These are phyloP conservation scores for Dynastes maya DNA, from an alignment of 2,888 invertebrate species.

Conservation along the genomic window DNA sequence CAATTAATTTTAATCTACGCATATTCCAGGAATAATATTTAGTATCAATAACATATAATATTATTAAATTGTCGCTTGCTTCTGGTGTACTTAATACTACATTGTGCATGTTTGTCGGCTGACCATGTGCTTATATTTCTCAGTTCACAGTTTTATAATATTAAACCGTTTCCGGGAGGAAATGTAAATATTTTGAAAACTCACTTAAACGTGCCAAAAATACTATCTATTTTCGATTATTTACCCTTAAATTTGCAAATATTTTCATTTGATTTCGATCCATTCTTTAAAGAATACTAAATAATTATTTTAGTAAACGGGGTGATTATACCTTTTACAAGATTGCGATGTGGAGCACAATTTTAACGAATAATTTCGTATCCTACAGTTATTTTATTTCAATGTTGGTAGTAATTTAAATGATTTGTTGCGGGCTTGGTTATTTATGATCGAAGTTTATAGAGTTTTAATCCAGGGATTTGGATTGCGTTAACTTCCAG, in stretches of 20 bases:
- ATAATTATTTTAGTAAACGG: no score
- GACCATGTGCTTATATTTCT: not conserved
- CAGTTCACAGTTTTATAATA: not conserved
- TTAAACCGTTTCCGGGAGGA: not conserved
- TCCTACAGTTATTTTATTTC: no score
- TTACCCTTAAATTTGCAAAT: not conserved
- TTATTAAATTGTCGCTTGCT: not conserved
- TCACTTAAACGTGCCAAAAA: not conserved
- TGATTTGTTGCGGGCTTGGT: no score
- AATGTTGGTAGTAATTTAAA: no score
- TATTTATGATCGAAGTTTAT: no score
- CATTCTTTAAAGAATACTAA: no score
- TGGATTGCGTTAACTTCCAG: no score
- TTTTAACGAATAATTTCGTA: no score
- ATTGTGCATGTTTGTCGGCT: not conserved
- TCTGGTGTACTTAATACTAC: not conserved
- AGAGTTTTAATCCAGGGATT: no score
- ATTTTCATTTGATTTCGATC: not conserved
- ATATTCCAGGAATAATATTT: not conserved
- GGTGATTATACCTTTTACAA: no score
- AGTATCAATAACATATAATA: not conserved
- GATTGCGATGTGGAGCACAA: no score
- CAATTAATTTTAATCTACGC: not conserved
- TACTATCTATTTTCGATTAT: not conserved
- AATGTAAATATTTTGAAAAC: conserved; percentile 18